phyloP scores from a whole-genome alignment of 2,888 invertebrate genomes.

The Didymodactylos carnosus region DNA sequence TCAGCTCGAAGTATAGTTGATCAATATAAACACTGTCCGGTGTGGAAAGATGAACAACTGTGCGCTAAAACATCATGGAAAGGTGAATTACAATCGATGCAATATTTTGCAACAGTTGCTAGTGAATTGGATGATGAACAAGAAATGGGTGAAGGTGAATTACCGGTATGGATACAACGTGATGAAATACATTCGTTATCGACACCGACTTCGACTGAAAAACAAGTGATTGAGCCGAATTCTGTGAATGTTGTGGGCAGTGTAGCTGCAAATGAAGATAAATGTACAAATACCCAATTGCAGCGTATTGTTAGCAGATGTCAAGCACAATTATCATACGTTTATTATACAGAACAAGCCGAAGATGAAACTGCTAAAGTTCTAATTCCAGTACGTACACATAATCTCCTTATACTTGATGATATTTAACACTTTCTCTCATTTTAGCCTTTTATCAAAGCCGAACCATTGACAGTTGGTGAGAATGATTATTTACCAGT shows the following conservation, averaged over 20 bases:
- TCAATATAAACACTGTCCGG: constrained; percentile 65
- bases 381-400: neutral
- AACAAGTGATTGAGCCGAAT: neutral
- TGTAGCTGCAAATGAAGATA: neutral
- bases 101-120: constrained; percentile 33
- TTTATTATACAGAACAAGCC: neutral
- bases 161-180: neutral
- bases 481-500: constrained; percentile 42
- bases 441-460: neutral
- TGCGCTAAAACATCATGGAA: constrained; percentile 89
- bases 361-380: neutral
- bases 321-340: neutral
- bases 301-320: neutral
- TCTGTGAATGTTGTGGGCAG: neutral
- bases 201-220: too few species aligned
- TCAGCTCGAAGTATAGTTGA: constrained; percentile 84
- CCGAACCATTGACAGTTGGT: neutral
- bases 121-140: neutral
- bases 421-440: neutral
- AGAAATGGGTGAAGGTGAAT: too few species aligned
- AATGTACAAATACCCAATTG: neutral
- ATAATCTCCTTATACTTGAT: too few species aligned
- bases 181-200: neutral
- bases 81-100: constrained; percentile 84
- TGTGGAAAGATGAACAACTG: constrained; percentile 49